Percentiles rank a stretch among this genome's conserved stretches.
Conservation (phyloP, 2,113 vertebrate genomes). For the Scomber japonicus region DNA sequence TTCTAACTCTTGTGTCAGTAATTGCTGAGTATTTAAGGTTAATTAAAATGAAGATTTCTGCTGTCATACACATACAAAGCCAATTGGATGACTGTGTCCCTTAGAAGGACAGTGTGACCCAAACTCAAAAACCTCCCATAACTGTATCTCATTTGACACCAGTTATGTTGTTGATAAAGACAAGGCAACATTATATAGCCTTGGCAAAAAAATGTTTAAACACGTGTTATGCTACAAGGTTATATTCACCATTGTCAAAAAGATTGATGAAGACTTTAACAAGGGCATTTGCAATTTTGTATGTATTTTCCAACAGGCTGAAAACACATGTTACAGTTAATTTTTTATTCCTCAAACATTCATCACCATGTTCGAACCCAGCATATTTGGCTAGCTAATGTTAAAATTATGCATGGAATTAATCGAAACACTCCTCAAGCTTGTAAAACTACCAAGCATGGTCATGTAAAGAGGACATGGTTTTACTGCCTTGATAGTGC, state of each 20-base stretch:
- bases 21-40: slow-evolving; percentile 26
- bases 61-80: slow-evolving; percentile 16
- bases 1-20: slow-evolving; percentile 17
- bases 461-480: not conserved
- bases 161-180: slow-evolving; percentile 51
- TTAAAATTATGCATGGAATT: slow-evolving; percentile 3
- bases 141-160: slow-evolving; percentile 48
- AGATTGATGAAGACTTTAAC: not conserved
- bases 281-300: not conserved
- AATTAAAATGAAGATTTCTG: slow-evolving; percentile 38
- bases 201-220: slow-evolving; percentile 33
- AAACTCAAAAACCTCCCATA: slow-evolving; percentile 34
- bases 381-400: not conserved
- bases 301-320: too few relatives aligned
- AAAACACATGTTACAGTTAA: too few relatives aligned
- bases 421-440: slow-evolving; percentile 11
- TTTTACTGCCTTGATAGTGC: not conserved
- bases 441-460: slow-evolving; percentile 3
- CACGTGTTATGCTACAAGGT: not conserved
- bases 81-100: slow-evolving; percentile 22
- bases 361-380: not conserved
- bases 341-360: not conserved
- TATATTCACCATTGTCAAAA: not conserved
- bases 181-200: slow-evolving; percentile 29
- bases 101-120: slow-evolving; percentile 58